Base-by-base conservation (phyloP, 1,140 invertebrate species). In the Achatina immaculata region DNA sequence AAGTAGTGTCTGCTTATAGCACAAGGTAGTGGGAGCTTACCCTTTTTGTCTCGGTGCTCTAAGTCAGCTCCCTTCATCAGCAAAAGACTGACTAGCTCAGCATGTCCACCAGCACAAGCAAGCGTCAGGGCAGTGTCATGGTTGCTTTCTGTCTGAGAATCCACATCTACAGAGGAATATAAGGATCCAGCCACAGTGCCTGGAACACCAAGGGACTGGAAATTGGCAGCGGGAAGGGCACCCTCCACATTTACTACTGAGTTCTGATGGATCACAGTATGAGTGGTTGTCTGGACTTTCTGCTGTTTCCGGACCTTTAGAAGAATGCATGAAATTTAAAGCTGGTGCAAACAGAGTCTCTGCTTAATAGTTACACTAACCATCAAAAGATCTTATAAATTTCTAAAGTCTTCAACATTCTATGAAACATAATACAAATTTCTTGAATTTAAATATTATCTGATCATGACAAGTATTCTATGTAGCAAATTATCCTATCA, bases 61-160 rank as follows among this genome's bases (percentile, higher is more conserved):
- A 99, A 98, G 91, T 98, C 95, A 0, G 98, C 97, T 69, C 96
- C 96, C 82, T 97, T 94, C 77, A 94, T 94, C 0, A 99, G 93
- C 34, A 99, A 93, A 85, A 99, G 93, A 90, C 96, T 95, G 9
- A 99, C 97, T 0, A 99, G 93, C 87, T 99, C 97, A 88, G 97
- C 96, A 90, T 99, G 97, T 0, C 98, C 98, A 78, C 97, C 97
- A 81, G 97, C 96, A 93, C 98, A 99, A 24, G 98, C 98, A 73
- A 99, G 92, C 9, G 98, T 99, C 42, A 99, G 92, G 45, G 98
- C 97, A 38, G 98, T 99, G 90, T 99, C 98, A 92, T 98, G 97
- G 93, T 99, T 99, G 78, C 96, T 97, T 89, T 99, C 98, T 0
- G 98, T 99, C 91, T 98, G 96, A 19, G 96, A 96, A 92, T 99